phyloP scores from a whole-genome alignment of 2,888 invertebrate species.

The Apotomis capreana region DNA sequence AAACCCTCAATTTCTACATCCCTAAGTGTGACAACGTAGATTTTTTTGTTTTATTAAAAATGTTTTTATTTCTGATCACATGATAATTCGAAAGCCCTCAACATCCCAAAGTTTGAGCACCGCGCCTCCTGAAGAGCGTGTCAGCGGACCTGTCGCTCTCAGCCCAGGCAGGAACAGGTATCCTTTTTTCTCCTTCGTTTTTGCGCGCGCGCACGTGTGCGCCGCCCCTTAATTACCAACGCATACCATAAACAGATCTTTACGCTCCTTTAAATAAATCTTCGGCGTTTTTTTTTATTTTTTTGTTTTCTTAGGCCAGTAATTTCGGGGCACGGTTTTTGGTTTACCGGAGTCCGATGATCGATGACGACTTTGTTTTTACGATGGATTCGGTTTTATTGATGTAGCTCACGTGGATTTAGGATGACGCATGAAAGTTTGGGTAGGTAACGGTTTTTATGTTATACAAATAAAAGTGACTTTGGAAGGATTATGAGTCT shows the following conservation, averaged over 20 bases:
- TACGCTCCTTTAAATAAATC: conserved; percentile 84
- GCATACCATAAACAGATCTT: conserved; percentile 84
- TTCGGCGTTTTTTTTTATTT: conserved; percentile 73
- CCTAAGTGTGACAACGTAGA: no score
- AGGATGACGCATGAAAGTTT: conserved; percentile 44
- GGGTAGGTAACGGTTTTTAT: conserved; percentile 43
- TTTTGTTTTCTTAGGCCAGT: conserved; percentile 78
- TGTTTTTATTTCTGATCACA: no score
- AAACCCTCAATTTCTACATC: no score
- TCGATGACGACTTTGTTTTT: conserved; percentile 77
- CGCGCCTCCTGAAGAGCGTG: conserved; percentile 65
- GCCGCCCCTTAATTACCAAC: conserved; percentile 82
- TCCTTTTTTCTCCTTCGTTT: conserved; percentile 77
- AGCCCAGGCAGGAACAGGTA: conserved; percentile 72
- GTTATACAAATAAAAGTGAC: conserved; percentile 24
- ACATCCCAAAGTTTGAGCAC: conserved; percentile 63
- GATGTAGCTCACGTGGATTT: conserved; percentile 54
- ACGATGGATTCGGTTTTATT: conserved; percentile 68
- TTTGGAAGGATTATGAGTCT: neutral
- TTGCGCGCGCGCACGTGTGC: conserved; percentile 81
- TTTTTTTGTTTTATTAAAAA: no score
- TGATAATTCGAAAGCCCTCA: neutral
- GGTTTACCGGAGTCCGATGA: conserved; percentile 73
- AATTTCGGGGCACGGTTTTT: conserved; percentile 73
- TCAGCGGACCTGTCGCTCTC: conserved; percentile 81